Base-by-base conservation (phyloP, 2,113 vertebrate species). In the Pomatostomus ruficeps region DNA sequence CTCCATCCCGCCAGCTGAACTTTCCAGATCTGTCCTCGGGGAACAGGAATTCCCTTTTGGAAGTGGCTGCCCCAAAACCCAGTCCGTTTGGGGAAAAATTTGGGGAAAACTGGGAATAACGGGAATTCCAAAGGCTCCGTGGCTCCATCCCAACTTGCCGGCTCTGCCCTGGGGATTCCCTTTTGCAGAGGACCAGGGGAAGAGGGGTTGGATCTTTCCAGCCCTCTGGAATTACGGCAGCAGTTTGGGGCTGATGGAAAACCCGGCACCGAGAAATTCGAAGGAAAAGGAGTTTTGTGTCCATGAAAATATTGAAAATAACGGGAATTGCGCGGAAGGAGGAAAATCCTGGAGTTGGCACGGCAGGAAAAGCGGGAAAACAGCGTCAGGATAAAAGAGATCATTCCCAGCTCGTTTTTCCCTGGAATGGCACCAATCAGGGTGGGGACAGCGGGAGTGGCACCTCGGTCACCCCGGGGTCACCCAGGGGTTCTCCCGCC, bases 181-280 rank as follows among this genome's bases (percentile, higher is more conserved):
- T n/a, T 22, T 29, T 11, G n/a, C 13, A 9, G 6, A 28, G 46
- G n/a, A 9, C 9, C 5, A 5, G 14, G 29, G 5, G 0, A 35
- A 33, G 46, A 49, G 49, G 14, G 23, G 35, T n/a, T 11, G 2
- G 75, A 22, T 20, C 25, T 12, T 72, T 33, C 67, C 76, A 26
- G 3, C 2, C 3, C 38, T 21, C 66, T 57, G 76, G 12, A 36
- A 84, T 74, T 7, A 6, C 0, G 7, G 78, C 55, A 36, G 58
- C 23, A 14, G 28, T 17, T 49, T 0, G 4, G 49, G 15, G 51
- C 35, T 31, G 51, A 5, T 49, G 65, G 65, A 16, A 19, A 54
- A 18, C 4, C 22, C 13, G 3, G 4, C 38, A 9, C 8, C 14
- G 49, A 49, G 58, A 58, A 46, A 58, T 16, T 5, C 7, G 2